Evolutionary conservation across 2,113 vertebrate species (phyloP).

Genomic region (Neodontobutis hainanensis): DNA sequence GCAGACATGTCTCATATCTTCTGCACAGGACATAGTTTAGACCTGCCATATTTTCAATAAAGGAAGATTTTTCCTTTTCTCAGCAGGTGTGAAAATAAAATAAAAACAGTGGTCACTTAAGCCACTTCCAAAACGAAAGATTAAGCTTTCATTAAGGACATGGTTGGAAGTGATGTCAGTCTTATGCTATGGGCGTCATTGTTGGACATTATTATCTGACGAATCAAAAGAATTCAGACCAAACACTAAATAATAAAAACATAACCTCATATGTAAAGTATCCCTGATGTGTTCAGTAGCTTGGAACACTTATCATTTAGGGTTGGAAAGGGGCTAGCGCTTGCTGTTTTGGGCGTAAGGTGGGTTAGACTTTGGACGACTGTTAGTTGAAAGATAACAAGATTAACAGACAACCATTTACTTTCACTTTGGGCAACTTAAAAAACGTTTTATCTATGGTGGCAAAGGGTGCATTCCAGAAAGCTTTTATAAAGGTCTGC

Average conservation of each 20-base stretch:
- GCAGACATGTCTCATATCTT: constrained; percentile 38
- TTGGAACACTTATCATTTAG: too few relatives aligned
- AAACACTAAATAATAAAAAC: constrained; percentile 15
- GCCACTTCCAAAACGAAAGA: background rate
- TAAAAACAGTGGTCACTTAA: background rate
- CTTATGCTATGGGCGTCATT: background rate
- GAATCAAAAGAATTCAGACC: background rate
- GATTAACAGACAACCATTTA: too few relatives aligned
- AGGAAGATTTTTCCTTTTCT: constrained; percentile 1
- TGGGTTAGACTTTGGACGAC: too few relatives aligned
- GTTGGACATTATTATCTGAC: background rate
- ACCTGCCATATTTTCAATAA: constrained; percentile 16
- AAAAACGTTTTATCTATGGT: too few relatives aligned
- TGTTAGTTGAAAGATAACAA: too few relatives aligned
- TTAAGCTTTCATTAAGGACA: background rate
- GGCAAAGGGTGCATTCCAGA: too few relatives aligned
- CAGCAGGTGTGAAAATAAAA: constrained; percentile 1
- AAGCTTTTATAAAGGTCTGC: too few relatives aligned
- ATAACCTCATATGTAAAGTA: background rate
- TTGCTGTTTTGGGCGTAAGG: too few relatives aligned
- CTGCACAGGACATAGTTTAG: constrained; percentile 28
- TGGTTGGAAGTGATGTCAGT: background rate
- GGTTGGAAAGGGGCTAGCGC: too few relatives aligned
- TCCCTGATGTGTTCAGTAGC: too few relatives aligned
- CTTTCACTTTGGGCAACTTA: too few relatives aligned